Evolutionary conservation across 2,888 invertebrate species (phyloP).

Genomic region (Acleris holmiana): DNA sequence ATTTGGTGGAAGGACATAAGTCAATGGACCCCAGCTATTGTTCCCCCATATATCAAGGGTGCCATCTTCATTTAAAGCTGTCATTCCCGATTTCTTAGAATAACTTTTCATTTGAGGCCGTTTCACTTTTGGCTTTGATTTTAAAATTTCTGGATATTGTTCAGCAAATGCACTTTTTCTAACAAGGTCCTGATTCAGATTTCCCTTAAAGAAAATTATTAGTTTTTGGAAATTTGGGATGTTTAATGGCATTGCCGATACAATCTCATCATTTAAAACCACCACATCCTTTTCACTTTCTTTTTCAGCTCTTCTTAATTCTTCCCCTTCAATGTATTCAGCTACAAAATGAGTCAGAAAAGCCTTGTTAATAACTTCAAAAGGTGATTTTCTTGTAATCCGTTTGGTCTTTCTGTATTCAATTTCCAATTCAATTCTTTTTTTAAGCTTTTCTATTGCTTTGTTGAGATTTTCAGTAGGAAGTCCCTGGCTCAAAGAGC

Average conservation of each 20-base stretch:
- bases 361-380: slow-evolving; percentile 61
- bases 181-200: slow-evolving; percentile 53
- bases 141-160: slow-evolving; percentile 51
- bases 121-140: slow-evolving; percentile 42
- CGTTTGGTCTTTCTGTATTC: slow-evolving; percentile 32
- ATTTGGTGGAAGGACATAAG: slow-evolving; percentile 66
- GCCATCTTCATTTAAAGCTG: slow-evolving; percentile 41
- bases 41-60: slow-evolving; percentile 64
- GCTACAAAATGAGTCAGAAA: slow-evolving; percentile 58
- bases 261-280: slow-evolving; percentile 31
- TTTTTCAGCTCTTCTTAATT: slow-evolving; percentile 38
- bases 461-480: slow-evolving; percentile 44
- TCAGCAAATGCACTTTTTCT: slow-evolving; percentile 46
- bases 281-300: slow-evolving; percentile 35
- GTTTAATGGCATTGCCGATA: slow-evolving; percentile 44
- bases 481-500: slow-evolving; percentile 41
- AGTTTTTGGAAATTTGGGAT: slow-evolving; percentile 57
- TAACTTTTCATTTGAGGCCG: slow-evolving; percentile 60
- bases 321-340: slow-evolving; percentile 51
- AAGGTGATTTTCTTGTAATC: slow-evolving; percentile 53
- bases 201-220: slow-evolving; percentile 59
- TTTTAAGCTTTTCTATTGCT: slow-evolving; percentile 52
- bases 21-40: slow-evolving; percentile 41
- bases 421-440: slow-evolving; percentile 45
- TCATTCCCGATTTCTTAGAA: slow-evolving; percentile 53